Base-by-base conservation (phyloP, 2,888 invertebrate species). In the Aspidiotus rigidus region DNA sequence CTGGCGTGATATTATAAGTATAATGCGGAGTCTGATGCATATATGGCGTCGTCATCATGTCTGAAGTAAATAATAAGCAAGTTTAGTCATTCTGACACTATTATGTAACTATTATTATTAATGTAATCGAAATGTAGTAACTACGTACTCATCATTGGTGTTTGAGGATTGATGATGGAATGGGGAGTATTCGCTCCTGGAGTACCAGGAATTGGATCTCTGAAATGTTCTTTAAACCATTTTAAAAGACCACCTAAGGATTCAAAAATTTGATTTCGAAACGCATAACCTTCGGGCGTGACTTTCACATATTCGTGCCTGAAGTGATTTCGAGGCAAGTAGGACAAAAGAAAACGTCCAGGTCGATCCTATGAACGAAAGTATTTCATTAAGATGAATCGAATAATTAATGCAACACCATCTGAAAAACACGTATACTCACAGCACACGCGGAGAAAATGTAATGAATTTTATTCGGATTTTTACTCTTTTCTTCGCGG, bases 141-240 rank as follows among this genome's bases (percentile, higher is more conserved):
- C n/a, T 7, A 15, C 56, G 39, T 42, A 62, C 62, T 55, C 7
- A 69, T 15, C 62, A 69, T 64, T 15, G 70, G 64, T 7, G 64
- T 70, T 28, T 70, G 64, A 16, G 64, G 57, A 63, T 69, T 55
- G 42, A 73, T 72, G 11, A 73, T 74, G 7, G 74, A 73, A 54
- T 74, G 72, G 39, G 74, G 74, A 42, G 74, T 74, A 69, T 73
- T 71, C 60, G 64, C 11, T 10, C 70, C 17, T 7, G 75, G 76
- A 10, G 90, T 89, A 69, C 86, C 85, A 0, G 90, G 90, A 62
- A 90, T 83, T 0, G 95, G 92, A 76, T 97, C 96, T 73, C 93
- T 82, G 81, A 94, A 99, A 78, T 99, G 95, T 79, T 94, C 93
- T 77, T 99, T 99, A 79, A 99, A 99, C 97, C 97, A 99, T 71